These are phyloP conservation scores for Drosophila sucinea DNA, from an alignment of 1,140 invertebrate species.

Conservation along the genomic window DNA sequence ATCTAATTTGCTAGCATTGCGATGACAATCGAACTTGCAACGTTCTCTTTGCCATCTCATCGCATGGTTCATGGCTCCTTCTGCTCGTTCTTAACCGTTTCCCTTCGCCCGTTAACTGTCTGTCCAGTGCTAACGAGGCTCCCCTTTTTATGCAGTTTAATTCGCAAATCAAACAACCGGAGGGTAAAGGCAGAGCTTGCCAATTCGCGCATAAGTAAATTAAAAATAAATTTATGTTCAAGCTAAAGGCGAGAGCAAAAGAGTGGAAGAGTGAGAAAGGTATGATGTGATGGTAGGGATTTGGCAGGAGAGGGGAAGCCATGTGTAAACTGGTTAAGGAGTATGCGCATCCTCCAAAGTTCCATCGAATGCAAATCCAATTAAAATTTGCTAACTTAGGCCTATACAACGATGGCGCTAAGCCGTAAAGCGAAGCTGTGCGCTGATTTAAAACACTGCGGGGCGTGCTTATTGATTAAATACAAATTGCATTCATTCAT, in stretches of 20 bases:
- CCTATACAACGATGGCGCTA: slow-evolving; percentile 59
- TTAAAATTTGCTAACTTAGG: slow-evolving; percentile 63
- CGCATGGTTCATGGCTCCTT: not conserved
- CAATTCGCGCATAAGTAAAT: slow-evolving; percentile 79
- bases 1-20: slow-evolving; percentile 60
- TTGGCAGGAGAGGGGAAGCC: not conserved
- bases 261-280: slow-evolving; percentile 1
- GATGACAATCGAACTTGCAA: slow-evolving; percentile 57
- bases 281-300: not conserved
- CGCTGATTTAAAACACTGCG: slow-evolving; percentile 80
- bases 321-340: slow-evolving; percentile 56
- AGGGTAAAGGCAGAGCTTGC: slow-evolving; percentile 52
- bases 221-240: slow-evolving; percentile 80
- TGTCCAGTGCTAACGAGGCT: slow-evolving; percentile 57
- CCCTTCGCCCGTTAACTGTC: slow-evolving; percentile 1
- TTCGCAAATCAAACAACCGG: slow-evolving; percentile 79
- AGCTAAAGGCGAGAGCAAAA: slow-evolving; percentile 36
- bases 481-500: slow-evolving; percentile 80
- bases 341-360: slow-evolving; percentile 18
- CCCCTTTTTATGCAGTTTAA: slow-evolving; percentile 62
- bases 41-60: not conserved
- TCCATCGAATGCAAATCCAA: slow-evolving; percentile 74
- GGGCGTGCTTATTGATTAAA: slow-evolving; percentile 80
- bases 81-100: not conserved
- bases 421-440: slow-evolving; percentile 78